Percentiles rank a stretch among this genome's conserved stretches.
These are phyloP conservation scores for Holothuria leucospilota DNA, from an alignment of 53 echinoderm and acorn worm species.

Conservation along the genomic window DNA sequence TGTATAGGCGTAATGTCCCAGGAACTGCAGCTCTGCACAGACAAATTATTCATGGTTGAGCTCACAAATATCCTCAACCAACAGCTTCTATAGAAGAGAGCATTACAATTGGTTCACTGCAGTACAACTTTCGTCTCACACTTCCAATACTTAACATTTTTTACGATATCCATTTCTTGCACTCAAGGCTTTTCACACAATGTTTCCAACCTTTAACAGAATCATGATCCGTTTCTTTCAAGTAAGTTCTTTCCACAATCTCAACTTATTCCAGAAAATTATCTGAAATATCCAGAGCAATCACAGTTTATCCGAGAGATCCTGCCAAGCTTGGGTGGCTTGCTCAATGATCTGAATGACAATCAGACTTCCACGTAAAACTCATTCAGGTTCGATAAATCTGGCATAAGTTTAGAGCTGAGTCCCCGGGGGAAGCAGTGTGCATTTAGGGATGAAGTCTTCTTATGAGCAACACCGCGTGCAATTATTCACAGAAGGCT, in stretches of 20 bases:
- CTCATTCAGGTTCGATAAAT: conserved; percentile 11
- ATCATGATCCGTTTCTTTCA: not conserved
- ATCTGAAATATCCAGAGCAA: conserved; percentile 3
- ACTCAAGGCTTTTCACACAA: no score
- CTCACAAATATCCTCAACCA: no score
- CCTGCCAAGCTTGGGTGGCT: no score
- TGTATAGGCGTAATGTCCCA: no score
- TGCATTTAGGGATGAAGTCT: conserved; percentile 19
- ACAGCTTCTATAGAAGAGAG: no score
- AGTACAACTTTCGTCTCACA: no score
- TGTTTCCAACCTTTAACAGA: not conserved
- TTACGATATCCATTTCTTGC: no score
- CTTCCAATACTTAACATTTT: no score
- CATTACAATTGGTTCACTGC: no score
- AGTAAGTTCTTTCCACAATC: not conserved
- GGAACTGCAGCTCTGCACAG: no score
- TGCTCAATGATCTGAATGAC: no score
- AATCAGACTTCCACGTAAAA: not conserved
- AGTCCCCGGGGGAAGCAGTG: conserved; percentile 1
- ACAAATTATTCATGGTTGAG: no score
- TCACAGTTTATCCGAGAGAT: conserved; percentile 4
- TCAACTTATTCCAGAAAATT: conserved; percentile 2
- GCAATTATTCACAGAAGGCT: conserved; percentile 26
- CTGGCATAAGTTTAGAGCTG: conserved; percentile 4
- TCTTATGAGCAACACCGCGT: not conserved